Base-by-base conservation (phyloP, 2,888 invertebrate species). In the Agrotis segetum region DNA sequence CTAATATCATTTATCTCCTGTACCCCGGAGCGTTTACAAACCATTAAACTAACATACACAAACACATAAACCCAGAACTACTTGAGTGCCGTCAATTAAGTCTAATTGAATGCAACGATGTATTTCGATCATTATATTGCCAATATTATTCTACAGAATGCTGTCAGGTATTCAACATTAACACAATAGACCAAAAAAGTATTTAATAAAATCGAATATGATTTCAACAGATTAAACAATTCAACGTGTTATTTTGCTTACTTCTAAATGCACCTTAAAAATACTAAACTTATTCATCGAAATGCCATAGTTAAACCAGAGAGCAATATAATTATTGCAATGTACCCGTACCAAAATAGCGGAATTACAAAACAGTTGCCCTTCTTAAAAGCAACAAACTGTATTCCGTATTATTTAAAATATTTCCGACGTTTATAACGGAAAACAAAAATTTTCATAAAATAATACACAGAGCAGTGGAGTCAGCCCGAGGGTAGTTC, bases 371-470 rank as follows among this genome's bases (percentile, higher is more conserved):
- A 85, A 81, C 67, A 77, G 72, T 69, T 72, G 40, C 61, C 67
- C 21, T 74, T 80, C 73, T 72, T 72, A 53, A 74, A 67, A 68
- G 64, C 79, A 80, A 77, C 84, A 77, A 79, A 79, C 82, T 85
- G 81, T 77, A 83, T 86, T 85, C 72, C 72, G 70, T 71, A 74
- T 59, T 86, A 84, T 87, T 85, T 77, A 84, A 87, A 88, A 87
- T 86, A 88, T 87, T 87, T 81, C 58, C 73, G 82, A 77, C 80
- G 79, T 85, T 81, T 78, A 71, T 71, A 82, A 74, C 52, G 77
- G 81, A 85, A 82, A 83, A 82, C 87, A 86, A 87, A 88, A 86
- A 87, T 84, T 82, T 89, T 87, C 86, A 89, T 89, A 88, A 89
- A 90, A 90, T 82, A 88, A 85, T 85, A 87, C 67, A 70, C 62